phyloP scores from a whole-genome alignment of 2,113 vertebrate genomes.

The Elanoides forficatus region DNA sequence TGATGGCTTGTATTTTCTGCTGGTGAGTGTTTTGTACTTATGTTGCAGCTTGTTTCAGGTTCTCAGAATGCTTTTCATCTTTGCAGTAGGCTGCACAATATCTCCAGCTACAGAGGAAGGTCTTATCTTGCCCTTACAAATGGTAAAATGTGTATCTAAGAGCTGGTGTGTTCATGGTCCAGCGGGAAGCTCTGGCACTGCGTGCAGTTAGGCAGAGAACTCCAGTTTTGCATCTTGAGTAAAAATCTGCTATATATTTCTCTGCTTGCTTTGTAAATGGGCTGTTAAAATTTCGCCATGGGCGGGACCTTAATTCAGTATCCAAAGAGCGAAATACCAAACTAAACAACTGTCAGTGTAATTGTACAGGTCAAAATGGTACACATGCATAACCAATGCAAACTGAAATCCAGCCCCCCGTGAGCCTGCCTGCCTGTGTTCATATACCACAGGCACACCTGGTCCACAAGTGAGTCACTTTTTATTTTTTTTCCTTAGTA shows the following conservation, averaged over 20 bases:
- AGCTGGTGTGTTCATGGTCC: neutral
- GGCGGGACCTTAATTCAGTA: neutral
- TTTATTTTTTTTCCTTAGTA: neutral
- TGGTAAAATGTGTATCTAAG: neutral
- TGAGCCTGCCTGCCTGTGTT: neutral
- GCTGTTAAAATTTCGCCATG: neutral
- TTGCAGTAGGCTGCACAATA: neutral
- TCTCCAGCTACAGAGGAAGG: neutral
- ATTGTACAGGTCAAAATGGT: neutral
- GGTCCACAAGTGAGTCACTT: neutral
- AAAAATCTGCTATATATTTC: neutral
- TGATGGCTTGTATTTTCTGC: neutral
- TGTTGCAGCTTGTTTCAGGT: neutral
- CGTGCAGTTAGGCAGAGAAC: neutral
- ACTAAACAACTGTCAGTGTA: neutral
- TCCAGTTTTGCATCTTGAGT: neutral
- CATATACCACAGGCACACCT: neutral
- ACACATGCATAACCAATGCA: neutral
- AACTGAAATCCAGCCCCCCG: rapidly evolving
- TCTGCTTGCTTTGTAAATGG: neutral
- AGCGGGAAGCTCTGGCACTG: neutral
- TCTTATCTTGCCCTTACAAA: constrained; percentile 13
- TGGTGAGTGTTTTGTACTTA: neutral
- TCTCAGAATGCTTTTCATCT: constrained; percentile 5
- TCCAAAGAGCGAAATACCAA: neutral